These are phyloP conservation scores for Bucorvus abyssinicus DNA, from an alignment of 2,797 vertebrate species.

Conservation along the genomic window DNA sequence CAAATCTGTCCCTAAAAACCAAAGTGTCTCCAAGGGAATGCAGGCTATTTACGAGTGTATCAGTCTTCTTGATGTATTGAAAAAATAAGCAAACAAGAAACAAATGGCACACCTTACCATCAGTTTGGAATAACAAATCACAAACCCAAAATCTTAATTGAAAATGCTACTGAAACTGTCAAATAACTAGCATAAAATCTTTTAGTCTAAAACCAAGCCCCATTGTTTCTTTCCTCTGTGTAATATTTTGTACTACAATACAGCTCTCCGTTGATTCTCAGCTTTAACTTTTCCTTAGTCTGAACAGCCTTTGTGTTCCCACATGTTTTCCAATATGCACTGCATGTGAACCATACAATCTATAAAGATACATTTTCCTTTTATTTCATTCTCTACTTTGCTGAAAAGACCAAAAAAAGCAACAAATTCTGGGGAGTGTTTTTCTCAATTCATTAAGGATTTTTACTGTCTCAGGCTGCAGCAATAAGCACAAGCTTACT, in stretches of 20 bases:
- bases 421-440: neutral
- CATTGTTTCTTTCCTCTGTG: neutral
- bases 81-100: neutral
- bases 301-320: neutral
- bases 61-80: neutral
- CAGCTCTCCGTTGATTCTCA: neutral
- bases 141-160: neutral
- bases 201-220: neutral
- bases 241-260: neutral
- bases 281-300: neutral
- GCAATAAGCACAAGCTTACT: neutral
- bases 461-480: neutral
- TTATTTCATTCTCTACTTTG: neutral
- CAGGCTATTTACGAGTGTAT: neutral
- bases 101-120: accelerated
- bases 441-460: neutral
- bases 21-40: neutral
- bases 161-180: neutral
- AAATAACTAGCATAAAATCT: neutral
- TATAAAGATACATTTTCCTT: neutral
- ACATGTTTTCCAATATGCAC: neutral
- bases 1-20: neutral
- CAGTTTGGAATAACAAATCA: neutral
- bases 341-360: neutral
- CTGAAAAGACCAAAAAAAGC: neutral